Conservation (phyloP, 2,797 vertebrate genomes). For the Gorsachius magnificus region DNA sequence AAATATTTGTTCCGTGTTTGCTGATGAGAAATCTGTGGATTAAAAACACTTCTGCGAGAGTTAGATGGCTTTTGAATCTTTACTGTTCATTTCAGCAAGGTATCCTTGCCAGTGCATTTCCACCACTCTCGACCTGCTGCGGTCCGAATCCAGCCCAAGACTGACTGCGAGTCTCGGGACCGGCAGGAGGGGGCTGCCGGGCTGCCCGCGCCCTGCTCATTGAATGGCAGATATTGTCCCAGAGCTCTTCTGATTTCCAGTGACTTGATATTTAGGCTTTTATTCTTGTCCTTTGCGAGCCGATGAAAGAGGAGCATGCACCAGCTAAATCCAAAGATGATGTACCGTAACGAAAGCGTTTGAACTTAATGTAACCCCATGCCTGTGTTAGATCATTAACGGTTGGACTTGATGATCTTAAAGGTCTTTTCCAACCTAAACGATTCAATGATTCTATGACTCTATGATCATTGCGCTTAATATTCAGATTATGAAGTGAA, state of each 20-base stretch:
- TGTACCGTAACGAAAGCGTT: not conserved
- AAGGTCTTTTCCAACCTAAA: too few relatives aligned
- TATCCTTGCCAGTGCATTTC: not conserved
- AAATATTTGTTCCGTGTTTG: not conserved
- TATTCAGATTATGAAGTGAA: not conserved
- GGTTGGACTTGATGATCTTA: too few relatives aligned
- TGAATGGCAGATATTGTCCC: too few relatives aligned
- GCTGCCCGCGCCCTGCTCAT: accelerated
- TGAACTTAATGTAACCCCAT: not conserved
- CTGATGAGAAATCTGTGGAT: not conserved
- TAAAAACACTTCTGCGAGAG: not conserved
- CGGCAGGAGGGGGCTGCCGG: not conserved
- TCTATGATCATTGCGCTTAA: not conserved
- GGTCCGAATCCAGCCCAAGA: not conserved
- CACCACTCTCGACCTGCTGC: not conserved
- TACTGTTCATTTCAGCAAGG: not conserved
- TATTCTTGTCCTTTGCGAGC: not conserved
- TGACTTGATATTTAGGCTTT: not conserved
- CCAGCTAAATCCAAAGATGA: not conserved
- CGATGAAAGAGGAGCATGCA: not conserved
- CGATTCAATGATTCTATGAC: too few relatives aligned
- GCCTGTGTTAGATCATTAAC: too few relatives aligned
- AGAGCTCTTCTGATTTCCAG: not conserved
- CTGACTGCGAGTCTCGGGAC: not conserved
- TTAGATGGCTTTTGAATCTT: not conserved